A percentile compares a stretch with the other conserved stretches of the same genome.
phyloP scores from a whole-genome alignment of 2,888 invertebrate genomes.

The Volucella zonaria region DNA sequence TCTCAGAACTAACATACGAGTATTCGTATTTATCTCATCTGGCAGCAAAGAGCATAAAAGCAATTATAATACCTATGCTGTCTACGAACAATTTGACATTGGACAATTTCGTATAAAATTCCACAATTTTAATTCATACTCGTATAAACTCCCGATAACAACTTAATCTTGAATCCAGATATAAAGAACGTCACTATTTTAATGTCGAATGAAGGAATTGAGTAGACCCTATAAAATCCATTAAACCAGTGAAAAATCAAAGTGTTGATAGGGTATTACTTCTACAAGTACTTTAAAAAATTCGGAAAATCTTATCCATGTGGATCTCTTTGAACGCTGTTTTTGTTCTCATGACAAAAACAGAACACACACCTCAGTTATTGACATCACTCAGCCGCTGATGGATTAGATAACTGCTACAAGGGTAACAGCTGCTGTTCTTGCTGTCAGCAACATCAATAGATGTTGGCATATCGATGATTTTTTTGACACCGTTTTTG shows the following conservation, averaged over 20 bases:
- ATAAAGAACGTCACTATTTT: conserved; percentile 18
- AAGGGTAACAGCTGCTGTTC: conserved; percentile 49
- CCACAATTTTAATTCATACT: no score
- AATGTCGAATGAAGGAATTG: conserved; percentile 27
- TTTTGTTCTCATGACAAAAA: conserved; percentile 23
- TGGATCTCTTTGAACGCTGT: conserved; percentile 24
- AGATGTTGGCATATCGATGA: conserved; percentile 41
- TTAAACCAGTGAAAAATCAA: conserved; percentile 25
- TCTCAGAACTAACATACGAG: not conserved
- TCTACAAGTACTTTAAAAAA: conserved; percentile 33
- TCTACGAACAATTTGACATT: no score
- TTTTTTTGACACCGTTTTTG: conserved; percentile 37
- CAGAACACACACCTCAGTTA: conserved; percentile 38
- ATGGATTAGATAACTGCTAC: conserved; percentile 59
- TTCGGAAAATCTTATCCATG: conserved; percentile 37
- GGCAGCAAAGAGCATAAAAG: not conserved
- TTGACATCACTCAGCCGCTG: conserved; percentile 55
- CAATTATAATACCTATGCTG: no score
- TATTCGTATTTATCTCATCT: conserved; percentile 9
- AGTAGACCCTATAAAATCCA: conserved; percentile 29
- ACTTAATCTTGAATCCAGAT: conserved; percentile 17
- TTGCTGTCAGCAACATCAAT: conserved; percentile 18
- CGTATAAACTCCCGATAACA: conserved; percentile 17
- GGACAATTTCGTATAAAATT: no score
- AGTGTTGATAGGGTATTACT: conserved; percentile 59